Percentiles rank a stretch among this genome's conserved stretches.
Evolutionary conservation across 2,888 invertebrate genomes (phyloP).

Genomic region (Serrognathus titanus): DNA sequence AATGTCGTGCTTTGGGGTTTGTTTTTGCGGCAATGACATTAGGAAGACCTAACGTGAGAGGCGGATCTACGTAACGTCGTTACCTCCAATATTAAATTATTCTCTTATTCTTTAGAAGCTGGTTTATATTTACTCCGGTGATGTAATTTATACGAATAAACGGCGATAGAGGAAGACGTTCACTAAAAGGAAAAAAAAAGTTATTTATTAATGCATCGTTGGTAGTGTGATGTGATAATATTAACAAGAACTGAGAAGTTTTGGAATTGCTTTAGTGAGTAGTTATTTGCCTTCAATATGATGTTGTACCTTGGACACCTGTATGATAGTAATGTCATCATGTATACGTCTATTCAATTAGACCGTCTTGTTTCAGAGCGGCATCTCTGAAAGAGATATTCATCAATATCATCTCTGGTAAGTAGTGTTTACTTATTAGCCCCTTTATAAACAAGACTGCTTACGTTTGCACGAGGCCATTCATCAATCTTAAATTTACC

Average conservation of each 20-base stretch:
- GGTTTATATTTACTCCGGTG: neutral
- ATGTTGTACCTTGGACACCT: neutral
- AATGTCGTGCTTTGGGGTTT: too few relatives aligned
- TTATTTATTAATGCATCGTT: too few relatives aligned
- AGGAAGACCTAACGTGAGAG: too few relatives aligned
- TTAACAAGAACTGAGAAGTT: too few relatives aligned
- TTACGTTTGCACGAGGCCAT: conserved; percentile 22
- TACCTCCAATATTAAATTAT: too few relatives aligned
- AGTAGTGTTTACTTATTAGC: conserved; percentile 26
- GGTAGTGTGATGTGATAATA: too few relatives aligned
- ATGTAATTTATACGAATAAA: conserved; percentile 1
- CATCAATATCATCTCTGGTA: conserved; percentile 25
- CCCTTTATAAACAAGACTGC: conserved; percentile 23
- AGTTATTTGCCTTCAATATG: too few relatives aligned
- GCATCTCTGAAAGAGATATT: conserved; percentile 13
- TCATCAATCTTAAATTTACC: conserved; percentile 25
- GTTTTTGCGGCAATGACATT: too few relatives aligned
- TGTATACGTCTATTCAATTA: conserved; percentile 2
- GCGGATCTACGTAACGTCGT: too few relatives aligned
- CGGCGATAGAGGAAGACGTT: neutral
- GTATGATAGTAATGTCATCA: neutral
- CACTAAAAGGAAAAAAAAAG: too few relatives aligned
- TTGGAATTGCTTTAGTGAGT: too few relatives aligned
- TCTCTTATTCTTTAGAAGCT: too few relatives aligned
- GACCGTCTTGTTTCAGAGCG: conserved; percentile 11